phyloP scores from a whole-genome alignment of 2,113 vertebrate species.

The Athene cunicularia region DNA sequence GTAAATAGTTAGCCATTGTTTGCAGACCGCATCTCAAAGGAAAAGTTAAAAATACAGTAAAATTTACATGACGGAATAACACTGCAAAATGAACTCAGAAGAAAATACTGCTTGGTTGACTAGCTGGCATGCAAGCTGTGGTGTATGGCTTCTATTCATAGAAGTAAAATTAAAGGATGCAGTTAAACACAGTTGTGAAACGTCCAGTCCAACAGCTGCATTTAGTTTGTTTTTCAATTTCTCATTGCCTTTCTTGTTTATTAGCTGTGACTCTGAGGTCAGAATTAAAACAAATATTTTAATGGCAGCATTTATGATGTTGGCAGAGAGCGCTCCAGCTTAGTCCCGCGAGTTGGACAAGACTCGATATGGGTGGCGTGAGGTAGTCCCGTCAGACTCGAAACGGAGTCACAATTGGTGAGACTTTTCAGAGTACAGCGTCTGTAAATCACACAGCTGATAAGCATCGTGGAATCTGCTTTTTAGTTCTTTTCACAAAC shows the following conservation, averaged over 20 bases:
- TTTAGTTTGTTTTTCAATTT: conserved; percentile 71
- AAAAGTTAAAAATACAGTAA: conserved; percentile 27
- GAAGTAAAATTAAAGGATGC: conserved; percentile 71
- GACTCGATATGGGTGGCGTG: conserved; percentile 42
- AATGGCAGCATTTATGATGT: conserved; percentile 71
- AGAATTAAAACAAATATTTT: conserved; percentile 80
- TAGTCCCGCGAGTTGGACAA: background rate
- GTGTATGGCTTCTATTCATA: conserved; percentile 68
- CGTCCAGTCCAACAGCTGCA: conserved; percentile 72
- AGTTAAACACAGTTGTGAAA: conserved; percentile 69
- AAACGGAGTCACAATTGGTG: background rate
- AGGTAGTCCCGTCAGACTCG: conserved; percentile 7
- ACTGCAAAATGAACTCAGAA: background rate
- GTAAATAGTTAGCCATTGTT: background rate
- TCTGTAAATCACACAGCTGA: conserved; percentile 50
- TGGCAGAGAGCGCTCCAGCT: conserved; percentile 40
- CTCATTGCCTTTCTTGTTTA: conserved; percentile 77
- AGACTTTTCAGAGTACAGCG: background rate
- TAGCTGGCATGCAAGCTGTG: conserved; percentile 21
- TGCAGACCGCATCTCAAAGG: background rate
- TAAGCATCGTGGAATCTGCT: conserved; percentile 36
- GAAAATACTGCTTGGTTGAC: background rate
- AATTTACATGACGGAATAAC: conserved; percentile 1
- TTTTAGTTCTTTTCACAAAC: background rate
- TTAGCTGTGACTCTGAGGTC: conserved; percentile 79